Base-by-base conservation (phyloP, 2,113 vertebrate genomes). In the Zosterops japonicus region DNA sequence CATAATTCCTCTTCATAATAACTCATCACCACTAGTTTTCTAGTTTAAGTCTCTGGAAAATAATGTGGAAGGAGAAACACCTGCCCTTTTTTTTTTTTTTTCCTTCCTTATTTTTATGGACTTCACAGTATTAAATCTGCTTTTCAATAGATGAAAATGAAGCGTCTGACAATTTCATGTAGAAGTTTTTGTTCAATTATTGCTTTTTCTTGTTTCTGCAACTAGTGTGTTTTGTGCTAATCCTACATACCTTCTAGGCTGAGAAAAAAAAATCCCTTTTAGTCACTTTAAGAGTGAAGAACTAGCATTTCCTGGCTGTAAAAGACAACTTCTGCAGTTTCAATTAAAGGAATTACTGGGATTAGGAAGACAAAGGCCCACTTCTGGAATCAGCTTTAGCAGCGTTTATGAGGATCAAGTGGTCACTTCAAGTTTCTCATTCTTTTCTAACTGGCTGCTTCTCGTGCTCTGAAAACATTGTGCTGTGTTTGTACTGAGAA, bases 331-430 rank as follows among this genome's bases (percentile, higher is more conserved):
- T 94, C 42, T 93, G 67, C 68, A 63, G 55, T 94, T 97, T 96
- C 92, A 96, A 91, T 96, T 96, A 96, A 93, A 96, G 92, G 90
- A 95, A 96, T 97, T 96, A 96, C 56, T 81, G 35, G 90, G 93
- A 95, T 97, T 96, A 96, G 76, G 87, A 93, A 97, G 93, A 94
- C 90, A 95, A 96, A 97, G 87, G 39, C 89, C 59, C 47, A 31
- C 91, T 96, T 91, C 78, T 94, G 79, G 93, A 95, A 95, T 92
- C 92, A 93, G 94, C 90, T 96, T 97, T 93, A 95, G 82, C 0
- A 0, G 92, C 68, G 92, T 95, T 96, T 95, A 86, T 78, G 60
- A 90, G 93, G 90, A 93, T 96, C 91, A 95, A 95, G 78, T 44
- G 70, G 94, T 95, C 85, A 41, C 39, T 96, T 91, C 42, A 85